phyloP scores from a whole-genome alignment of 2,113 vertebrate genomes.

The Plestiodon gilberti region DNA sequence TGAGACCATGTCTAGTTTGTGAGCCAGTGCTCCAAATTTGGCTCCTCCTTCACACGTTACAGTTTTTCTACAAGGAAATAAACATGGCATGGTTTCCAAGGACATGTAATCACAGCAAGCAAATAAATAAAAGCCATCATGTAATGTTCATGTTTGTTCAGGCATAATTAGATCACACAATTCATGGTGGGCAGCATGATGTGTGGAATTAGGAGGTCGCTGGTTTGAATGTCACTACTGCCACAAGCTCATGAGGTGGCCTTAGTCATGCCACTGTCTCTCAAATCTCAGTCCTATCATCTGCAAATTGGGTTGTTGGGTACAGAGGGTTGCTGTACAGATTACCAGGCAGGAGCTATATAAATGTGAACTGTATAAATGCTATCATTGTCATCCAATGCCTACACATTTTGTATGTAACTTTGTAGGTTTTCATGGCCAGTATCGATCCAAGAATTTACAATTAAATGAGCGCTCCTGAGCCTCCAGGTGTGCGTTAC shows the following conservation, averaged over 20 bases:
- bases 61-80: constrained; percentile 11
- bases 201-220: neutral
- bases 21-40: constrained; percentile 4
- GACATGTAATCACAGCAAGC: neutral
- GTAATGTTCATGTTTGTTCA: neutral
- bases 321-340: neutral
- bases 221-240: neutral
- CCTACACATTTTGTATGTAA: too few species aligned
- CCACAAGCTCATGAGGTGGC: neutral
- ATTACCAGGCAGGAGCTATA: neutral
- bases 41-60: neutral
- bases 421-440: too few species aligned
- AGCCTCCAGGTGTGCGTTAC: too few species aligned
- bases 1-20: neutral
- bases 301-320: neutral
- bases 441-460: too few species aligned
- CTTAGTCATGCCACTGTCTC: neutral
- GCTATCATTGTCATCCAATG: neutral
- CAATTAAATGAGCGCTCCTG: too few species aligned
- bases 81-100: neutral
- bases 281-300: too few species aligned
- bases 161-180: neutral
- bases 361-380: neutral
- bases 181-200: neutral
- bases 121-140: neutral